These are phyloP conservation scores for Bubo scandiacus DNA, from an alignment of 2,113 vertebrate genomes.

Conservation along the genomic window DNA sequence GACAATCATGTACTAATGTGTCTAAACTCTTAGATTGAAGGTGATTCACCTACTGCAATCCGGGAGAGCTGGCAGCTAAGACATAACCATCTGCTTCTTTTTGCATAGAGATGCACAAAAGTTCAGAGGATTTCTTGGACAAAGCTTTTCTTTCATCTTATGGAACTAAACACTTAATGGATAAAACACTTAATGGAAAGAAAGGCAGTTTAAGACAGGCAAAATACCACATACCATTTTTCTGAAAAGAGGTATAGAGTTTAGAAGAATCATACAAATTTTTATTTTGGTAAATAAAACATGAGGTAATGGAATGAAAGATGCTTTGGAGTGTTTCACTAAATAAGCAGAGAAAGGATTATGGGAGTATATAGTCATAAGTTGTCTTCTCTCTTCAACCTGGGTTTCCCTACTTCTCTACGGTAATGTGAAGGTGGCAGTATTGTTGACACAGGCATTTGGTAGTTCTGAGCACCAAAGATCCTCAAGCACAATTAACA, in stretches of 20 bases:
- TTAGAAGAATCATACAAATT: neutral
- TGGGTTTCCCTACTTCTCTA: fast-evolving
- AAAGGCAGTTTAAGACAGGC: neutral
- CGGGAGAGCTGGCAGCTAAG: neutral
- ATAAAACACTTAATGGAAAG: neutral
- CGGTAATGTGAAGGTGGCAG: neutral
- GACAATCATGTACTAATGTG: neutral
- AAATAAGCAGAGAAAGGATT: neutral
- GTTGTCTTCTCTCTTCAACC: neutral
- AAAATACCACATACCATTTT: neutral
- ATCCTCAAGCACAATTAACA: neutral
- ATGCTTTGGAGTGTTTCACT: neutral
- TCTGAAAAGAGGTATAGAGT: neutral
- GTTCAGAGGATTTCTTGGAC: neutral
- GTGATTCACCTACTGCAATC: neutral
- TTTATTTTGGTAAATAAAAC: neutral
- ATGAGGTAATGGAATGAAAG: neutral
- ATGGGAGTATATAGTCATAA: neutral
- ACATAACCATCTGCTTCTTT: neutral
- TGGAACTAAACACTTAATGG: neutral
- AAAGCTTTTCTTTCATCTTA: neutral
- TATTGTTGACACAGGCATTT: neutral
- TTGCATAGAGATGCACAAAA: neutral
- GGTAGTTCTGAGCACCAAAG: neutral
- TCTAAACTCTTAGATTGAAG: neutral